Base-by-base conservation (phyloP, 2,113 vertebrate species). In the Alouatta palliata region DNA sequence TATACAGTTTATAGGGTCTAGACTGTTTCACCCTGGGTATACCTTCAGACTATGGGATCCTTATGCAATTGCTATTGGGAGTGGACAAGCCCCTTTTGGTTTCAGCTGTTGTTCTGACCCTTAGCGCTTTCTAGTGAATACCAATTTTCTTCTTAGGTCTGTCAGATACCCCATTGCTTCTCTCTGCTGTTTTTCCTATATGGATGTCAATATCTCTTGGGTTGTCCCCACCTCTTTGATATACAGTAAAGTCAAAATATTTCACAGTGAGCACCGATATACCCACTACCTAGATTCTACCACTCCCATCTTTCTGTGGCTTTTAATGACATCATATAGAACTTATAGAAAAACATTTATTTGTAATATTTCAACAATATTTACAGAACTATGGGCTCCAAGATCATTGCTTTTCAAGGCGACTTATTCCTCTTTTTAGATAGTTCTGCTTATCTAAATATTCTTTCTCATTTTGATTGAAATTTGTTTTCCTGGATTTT, bases 341-440 rank as follows among this genome's bases (percentile, higher is more conserved):
- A 91, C 6, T 87, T 88, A 58, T 64, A 92, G 58, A 71, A 70
- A 90, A 82, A 70, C 37, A 90, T 81, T 77, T 30, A 49, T 70
- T 75, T 58, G 27, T 82, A 87, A 70, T 81, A 86, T 30, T 90
- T 90, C n/a, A 71, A 83, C 83, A 95, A 88, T 88, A 64, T 64
- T 73, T 91, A 73, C 54, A 54, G 17, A 91, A 88, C 64, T 35
- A 43, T 64, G 12, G 17, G 70, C 71, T 82, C 73, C 13, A 82
- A 79, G 25, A 54, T 73, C 6, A 23, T 43, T 86, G 19, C 43
- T 90, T 80, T 73, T 66, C 35, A 86, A 95, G 45, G 47, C 20
- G 86, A 75, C 61, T 13, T 54, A 2, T 92, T 81, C n/a, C 64
- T 56, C 21, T 30, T 93, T 75, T 73, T 23, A 58, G 23, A 35